Conservation (phyloP, 2,888 invertebrate genomes). For the Heliconius hortense region DNA sequence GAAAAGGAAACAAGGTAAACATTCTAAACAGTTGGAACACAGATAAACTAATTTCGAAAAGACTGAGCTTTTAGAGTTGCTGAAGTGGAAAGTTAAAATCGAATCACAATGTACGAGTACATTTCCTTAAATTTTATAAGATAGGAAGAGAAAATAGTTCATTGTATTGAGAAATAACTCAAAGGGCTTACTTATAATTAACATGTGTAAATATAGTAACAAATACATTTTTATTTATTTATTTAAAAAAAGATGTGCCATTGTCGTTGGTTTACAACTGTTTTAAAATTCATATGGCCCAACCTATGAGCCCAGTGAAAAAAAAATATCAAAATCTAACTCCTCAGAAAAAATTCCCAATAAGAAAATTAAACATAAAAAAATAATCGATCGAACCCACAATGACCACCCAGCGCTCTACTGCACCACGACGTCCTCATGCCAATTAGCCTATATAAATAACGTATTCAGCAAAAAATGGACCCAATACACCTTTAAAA, state of each 20-base stretch:
- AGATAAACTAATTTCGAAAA: conserved; percentile 22
- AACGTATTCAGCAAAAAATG: neutral
- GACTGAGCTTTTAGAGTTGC: neutral
- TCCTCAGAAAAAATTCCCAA: too few relatives aligned
- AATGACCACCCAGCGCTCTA: too few relatives aligned
- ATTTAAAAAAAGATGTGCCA: too few relatives aligned
- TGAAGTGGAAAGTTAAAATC: neutral
- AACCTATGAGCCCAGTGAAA: too few relatives aligned
- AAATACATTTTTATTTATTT: too few relatives aligned
- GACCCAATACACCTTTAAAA: conserved; percentile 9
- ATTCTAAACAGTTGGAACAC: conserved; percentile 1
- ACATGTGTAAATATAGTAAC: too few relatives aligned
- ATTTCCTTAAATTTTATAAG: neutral
- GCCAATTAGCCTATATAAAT: neutral
- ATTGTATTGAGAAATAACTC: too few relatives aligned
- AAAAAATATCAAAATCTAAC: too few relatives aligned
- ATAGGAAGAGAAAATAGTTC: neutral
- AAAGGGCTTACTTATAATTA: too few relatives aligned
- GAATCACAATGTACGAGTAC: neutral
- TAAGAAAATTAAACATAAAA: too few relatives aligned
- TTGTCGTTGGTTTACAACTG: too few relatives aligned
- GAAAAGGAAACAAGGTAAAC: neutral
- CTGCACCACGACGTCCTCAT: neutral
- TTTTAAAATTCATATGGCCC: too few relatives aligned
- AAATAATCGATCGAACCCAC: neutral